Base-by-base conservation (phyloP, 2,113 vertebrate species). In the Trogon melanurus region DNA sequence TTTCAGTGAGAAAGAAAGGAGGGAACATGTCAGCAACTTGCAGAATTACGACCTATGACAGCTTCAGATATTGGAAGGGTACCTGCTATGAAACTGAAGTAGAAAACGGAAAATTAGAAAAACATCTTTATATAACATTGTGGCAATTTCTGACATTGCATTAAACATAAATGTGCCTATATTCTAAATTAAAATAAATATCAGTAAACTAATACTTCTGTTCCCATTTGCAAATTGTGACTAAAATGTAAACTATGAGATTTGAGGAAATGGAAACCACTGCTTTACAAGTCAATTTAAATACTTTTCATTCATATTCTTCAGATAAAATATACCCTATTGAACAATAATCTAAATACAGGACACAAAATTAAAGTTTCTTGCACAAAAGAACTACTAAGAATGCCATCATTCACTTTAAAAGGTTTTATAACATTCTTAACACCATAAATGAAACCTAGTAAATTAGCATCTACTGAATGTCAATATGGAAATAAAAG, bases 301-400 rank as follows among this genome's bases (percentile, higher is more conserved):
- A 10, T 56, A 62, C 30, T 79, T 84, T 47, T 65, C 36, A 81
- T 76, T 78, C 60, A 72, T 81, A n/a, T 56, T 79, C 25, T 64
- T 81, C 75, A 86, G 75, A 90, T 84, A 90, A 96, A 91, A 90
- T 89, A 57, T 76, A 67, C 5, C 20, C 25, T 48, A 27, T 70
- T 72, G 50, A 94, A 79, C 6, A 51, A 6, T 36, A 76, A 56
- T 36, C 30, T 71, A 80, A 95, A 73, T 16, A 80, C 2, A 65
- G 75, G 22, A 82, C 34, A 95, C 45, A 79, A 79, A 88, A 94
- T 41, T 44, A 73, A 86, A 36, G 15, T 56, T 91, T 62, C 53
- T 85, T 79, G 38, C 22, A 85, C 26, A 58, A 48, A 94, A 73
- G 11, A 71, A 79, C 51, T 44, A 75, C 36, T 80, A 79, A 85